Conservation (phyloP, 92 coral and sea anemone genomes). For the Umimayanthus kanabou region DNA sequence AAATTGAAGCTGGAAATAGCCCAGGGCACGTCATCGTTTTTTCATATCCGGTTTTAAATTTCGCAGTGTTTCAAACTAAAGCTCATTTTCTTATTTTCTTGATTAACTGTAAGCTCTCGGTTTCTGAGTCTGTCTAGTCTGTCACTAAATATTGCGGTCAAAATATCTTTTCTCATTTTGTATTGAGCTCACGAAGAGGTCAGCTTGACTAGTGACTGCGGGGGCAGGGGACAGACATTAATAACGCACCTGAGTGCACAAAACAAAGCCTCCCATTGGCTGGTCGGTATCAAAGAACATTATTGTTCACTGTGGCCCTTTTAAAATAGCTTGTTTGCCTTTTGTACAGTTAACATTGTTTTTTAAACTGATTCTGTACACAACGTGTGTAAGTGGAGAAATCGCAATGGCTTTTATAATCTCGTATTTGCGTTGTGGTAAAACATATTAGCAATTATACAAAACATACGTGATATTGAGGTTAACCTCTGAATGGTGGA, state of each 20-base stretch:
- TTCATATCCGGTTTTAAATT: constrained; percentile 12
- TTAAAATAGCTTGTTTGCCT: not conserved
- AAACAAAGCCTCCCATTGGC: constrained; percentile 32
- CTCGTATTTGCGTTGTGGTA: not conserved
- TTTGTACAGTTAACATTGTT: constrained; percentile 3
- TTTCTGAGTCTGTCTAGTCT: not conserved
- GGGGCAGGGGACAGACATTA: constrained; percentile 7
- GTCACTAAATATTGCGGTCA: not conserved
- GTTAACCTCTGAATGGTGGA: not conserved
- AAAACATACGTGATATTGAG: constrained; percentile 10
- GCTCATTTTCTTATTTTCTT: not conserved
- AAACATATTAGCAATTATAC: not conserved
- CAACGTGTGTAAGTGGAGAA: not conserved
- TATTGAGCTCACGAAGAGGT: constrained; percentile 35
- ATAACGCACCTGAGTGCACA: not conserved
- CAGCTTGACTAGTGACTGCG: not conserved
- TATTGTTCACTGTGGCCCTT: constrained; percentile 16
- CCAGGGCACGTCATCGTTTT: constrained; percentile 25
- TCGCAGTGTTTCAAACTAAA: constrained; percentile 2
- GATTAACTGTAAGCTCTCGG: not conserved
- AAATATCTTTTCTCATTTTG: constrained; percentile 19
- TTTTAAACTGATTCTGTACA: constrained; percentile 33
- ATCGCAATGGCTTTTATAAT: not conserved
- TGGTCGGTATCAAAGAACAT: constrained; percentile 14
- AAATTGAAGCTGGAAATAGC: constrained; percentile 42